Percentiles rank a stretch among this genome's conserved stretches.
Evolutionary conservation across 2,113 vertebrate genomes (phyloP).

Genomic region (Crotophaga sulcirostris): DNA sequence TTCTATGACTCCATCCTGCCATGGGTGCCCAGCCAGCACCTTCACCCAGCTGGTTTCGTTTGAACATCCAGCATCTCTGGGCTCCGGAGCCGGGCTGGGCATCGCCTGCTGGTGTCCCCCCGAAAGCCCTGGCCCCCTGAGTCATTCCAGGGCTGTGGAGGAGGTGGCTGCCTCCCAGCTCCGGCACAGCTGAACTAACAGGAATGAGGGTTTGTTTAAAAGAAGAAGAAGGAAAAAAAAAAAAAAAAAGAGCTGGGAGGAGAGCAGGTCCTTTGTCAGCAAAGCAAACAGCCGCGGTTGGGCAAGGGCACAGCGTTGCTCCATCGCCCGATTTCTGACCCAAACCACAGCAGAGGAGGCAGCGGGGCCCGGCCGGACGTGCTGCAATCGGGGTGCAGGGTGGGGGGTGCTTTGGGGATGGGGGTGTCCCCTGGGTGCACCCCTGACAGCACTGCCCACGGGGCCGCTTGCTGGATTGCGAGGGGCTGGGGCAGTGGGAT

Average conservation of each 20-base stretch:
- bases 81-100: accelerated
- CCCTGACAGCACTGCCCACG: neutral
- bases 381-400: neutral
- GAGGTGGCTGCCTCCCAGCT: neutral
- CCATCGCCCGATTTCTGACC: conserved; percentile 55
- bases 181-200: conserved; percentile 37
- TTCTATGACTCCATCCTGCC: neutral
- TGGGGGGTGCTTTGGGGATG: accelerated
- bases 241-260: neutral
- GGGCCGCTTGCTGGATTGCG: neutral
- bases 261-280: conserved; percentile 42
- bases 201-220: conserved; percentile 42
- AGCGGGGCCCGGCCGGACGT: neutral
- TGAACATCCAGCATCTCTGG: neutral
- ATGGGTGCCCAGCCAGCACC: accelerated
- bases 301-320: conserved; percentile 36
- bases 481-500: neutral
- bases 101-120: neutral
- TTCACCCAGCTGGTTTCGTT: accelerated
- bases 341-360: conserved; percentile 12
- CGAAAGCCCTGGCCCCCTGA: neutral
- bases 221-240: neutral
- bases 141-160: neutral
- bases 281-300: conserved; percentile 30
- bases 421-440: neutral